Evolutionary conservation across 2,113 vertebrate genomes (phyloP).

Genomic region (Eurystomus gularis): DNA sequence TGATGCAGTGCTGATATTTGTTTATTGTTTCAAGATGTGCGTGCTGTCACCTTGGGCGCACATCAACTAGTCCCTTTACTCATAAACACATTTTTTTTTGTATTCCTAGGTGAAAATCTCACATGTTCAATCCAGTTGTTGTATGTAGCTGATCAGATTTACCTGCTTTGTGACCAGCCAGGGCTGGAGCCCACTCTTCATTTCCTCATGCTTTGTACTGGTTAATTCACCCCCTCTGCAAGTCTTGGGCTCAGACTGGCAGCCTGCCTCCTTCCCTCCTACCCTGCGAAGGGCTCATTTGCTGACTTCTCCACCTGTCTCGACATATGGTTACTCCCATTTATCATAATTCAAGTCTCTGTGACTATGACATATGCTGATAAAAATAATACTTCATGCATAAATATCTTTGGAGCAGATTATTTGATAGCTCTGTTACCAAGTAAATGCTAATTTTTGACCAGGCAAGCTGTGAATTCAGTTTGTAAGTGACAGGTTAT

Average conservation of each 20-base stretch:
- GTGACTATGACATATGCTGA: not conserved
- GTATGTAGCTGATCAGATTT: not conserved
- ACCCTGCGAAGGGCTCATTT: not conserved
- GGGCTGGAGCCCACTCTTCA: not conserved
- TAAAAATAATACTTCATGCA: not conserved
- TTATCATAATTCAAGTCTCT: not conserved
- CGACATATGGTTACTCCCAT: not conserved
- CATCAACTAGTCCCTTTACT: not conserved
- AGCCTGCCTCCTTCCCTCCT: not conserved
- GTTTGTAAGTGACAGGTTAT: not conserved
- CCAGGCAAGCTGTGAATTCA: not conserved
- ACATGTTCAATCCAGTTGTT: not conserved
- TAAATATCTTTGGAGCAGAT: not conserved
- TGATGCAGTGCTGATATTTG: not conserved
- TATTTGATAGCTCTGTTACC: not conserved
- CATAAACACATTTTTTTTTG: not conserved
- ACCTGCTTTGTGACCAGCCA: not conserved
- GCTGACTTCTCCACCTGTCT: conserved; percentile 1
- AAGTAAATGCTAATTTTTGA: not conserved
- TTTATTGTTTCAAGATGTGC: not conserved
- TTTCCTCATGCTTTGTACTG: not conserved
- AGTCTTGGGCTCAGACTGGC: not conserved
- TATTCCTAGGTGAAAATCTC: not conserved
- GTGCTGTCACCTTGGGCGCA: not conserved
- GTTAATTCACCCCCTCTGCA: not conserved